Conservation (phyloP, 2,888 invertebrate genomes). For the Ditylenchus weischeri region DNA sequence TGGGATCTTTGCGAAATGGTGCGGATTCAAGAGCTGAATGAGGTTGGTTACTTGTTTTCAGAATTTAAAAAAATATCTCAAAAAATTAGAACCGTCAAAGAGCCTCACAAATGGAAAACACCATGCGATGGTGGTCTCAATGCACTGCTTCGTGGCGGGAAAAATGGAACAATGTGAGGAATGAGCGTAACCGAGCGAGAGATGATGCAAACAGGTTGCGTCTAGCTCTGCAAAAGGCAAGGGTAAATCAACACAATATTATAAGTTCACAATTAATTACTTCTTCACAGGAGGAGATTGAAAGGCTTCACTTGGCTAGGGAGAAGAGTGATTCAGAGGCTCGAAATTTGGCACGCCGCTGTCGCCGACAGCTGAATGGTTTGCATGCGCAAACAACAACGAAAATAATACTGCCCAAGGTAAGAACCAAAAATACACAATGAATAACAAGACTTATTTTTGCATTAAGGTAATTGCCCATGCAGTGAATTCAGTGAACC, state of each 20-base stretch:
- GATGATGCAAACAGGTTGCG: conserved; percentile 70
- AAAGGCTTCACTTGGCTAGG: conserved; percentile 1
- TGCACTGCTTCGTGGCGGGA: conserved; percentile 88
- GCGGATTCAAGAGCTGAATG: conserved; percentile 71
- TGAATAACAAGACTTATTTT: no score
- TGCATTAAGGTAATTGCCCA: no score
- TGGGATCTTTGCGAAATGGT: conserved; percentile 65
- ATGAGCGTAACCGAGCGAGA: conserved; percentile 85
- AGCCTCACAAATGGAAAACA: conserved; percentile 97
- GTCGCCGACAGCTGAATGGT: background rate
- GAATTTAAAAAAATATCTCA: no score
- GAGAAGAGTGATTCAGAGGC: conserved; percentile 8
- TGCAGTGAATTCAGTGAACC: no score
- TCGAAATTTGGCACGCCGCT: background rate
- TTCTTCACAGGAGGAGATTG: conserved; percentile 7
- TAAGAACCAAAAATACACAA: no score
- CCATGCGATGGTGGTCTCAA: conserved; percentile 98
- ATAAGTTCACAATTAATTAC: no score
- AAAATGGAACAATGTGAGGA: conserved; percentile 63
- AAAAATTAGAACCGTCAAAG: conserved; percentile 67
- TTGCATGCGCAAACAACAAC: no score
- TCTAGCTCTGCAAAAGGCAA: conserved; percentile 23
- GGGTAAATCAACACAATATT: conserved; percentile 20
- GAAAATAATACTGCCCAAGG: no score
- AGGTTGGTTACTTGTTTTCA: background rate